Percentiles rank a stretch among this genome's conserved stretches.
These are phyloP conservation scores for Macrophya annulata DNA, from an alignment of 2,888 invertebrate genomes.

Conservation along the genomic window DNA sequence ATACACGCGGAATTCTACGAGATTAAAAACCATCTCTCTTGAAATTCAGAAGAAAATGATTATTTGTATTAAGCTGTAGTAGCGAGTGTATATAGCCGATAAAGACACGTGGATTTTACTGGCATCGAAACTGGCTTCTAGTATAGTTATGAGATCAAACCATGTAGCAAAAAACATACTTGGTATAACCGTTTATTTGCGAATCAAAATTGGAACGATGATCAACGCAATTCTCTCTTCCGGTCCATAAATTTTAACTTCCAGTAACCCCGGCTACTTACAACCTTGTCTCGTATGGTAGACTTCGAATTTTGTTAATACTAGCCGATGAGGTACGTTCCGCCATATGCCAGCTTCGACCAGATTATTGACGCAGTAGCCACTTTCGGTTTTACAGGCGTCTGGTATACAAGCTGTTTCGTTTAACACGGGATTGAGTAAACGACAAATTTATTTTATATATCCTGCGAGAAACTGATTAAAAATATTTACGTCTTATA, in stretches of 20 bases:
- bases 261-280: conserved; percentile 8
- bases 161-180: neutral
- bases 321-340: neutral
- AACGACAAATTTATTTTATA: neutral
- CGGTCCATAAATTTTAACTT: conserved; percentile 38
- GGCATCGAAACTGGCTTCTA: neutral
- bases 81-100: neutral
- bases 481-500: conserved; percentile 15
- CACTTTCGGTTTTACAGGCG: conserved; percentile 19
- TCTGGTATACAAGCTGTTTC: neutral
- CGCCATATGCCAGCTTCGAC: conserved; percentile 6
- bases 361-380: conserved; percentile 28
- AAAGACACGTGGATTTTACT: neutral
- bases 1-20: neutral
- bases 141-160: neutral
- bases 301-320: conserved; percentile 22
- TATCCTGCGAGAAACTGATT: neutral
- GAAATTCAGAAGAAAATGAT: neutral
- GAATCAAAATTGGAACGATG: conserved; percentile 11
- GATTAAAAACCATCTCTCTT: neutral
- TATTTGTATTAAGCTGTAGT: neutral
- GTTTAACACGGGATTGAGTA: neutral
- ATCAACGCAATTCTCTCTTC: conserved; percentile 15
- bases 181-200: conserved; percentile 1
- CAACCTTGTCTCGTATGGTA: conserved; percentile 2